Conservation (phyloP, 2,113 vertebrate genomes). For the Pangasianodon hypophthalmus region DNA sequence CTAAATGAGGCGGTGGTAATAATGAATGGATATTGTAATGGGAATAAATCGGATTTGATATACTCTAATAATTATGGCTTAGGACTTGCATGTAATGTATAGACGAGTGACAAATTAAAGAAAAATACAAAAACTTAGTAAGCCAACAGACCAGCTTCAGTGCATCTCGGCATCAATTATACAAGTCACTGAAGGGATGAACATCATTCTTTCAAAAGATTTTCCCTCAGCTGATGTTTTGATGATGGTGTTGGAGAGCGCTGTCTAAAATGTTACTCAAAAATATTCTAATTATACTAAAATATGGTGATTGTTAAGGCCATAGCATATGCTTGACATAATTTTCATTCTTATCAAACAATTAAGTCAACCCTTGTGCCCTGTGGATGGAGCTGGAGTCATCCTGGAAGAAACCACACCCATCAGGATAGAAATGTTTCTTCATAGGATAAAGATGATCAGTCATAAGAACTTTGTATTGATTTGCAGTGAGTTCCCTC, state of each 20-base stretch:
- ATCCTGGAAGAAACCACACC: background rate
- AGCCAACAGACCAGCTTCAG: background rate
- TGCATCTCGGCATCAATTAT: background rate
- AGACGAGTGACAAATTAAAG: background rate
- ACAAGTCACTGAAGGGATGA: background rate
- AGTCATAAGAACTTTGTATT: background rate
- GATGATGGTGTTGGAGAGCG: background rate
- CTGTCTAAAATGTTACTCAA: background rate
- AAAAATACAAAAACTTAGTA: too few relatives aligned
- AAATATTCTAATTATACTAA: background rate
- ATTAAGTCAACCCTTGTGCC: background rate
- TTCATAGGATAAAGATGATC: background rate
- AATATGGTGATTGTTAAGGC: background rate
- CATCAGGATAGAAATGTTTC: background rate
- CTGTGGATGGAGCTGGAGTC: background rate
- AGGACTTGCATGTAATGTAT: too few relatives aligned
- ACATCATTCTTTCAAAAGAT: background rate
- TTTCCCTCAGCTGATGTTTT: background rate
- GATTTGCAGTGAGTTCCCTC: background rate
- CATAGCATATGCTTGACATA: background rate
- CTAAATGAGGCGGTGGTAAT: conserved; percentile 5
- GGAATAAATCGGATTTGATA: background rate
- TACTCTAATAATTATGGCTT: background rate
- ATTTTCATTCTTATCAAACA: background rate
- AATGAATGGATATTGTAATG: conserved; percentile 3